Evolutionary conservation across 2,888 invertebrate genomes (phyloP).

Genomic region (Mythimna lalbum): DNA sequence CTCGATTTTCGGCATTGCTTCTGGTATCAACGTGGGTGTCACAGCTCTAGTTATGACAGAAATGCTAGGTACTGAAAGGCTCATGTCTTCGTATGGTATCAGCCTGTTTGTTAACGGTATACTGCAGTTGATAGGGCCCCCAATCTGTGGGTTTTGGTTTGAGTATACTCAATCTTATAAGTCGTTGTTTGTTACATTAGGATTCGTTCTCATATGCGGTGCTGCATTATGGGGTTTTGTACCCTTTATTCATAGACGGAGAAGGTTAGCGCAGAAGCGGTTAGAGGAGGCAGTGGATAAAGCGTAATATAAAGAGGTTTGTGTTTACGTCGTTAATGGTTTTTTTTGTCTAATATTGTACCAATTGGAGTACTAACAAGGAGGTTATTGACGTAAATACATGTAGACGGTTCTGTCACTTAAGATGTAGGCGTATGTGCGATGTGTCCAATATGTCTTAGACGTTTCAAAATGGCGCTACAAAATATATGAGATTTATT

Average conservation of each 20-base stretch:
- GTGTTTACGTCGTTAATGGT: constrained; percentile 21
- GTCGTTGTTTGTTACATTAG: constrained; percentile 94
- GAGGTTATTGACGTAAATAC: constrained; percentile 9
- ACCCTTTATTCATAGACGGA: constrained; percentile 92
- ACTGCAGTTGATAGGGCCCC: constrained; percentile 95
- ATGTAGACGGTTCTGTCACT: constrained; percentile 25
- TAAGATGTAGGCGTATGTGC: neutral
- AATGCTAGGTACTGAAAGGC: constrained; percentile 95
- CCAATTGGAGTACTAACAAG: neutral
- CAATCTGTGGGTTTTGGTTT: constrained; percentile 94
- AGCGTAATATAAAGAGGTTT: constrained; percentile 68
- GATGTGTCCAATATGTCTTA: constrained; percentile 29
- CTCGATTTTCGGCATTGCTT: constrained; percentile 95
- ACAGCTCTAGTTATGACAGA: constrained; percentile 97
- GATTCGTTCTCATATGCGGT: constrained; percentile 93
- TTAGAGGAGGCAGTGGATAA: constrained; percentile 61
- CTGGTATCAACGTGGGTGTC: constrained; percentile 96
- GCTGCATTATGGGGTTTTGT: constrained; percentile 94
- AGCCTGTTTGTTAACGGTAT: constrained; percentile 96
- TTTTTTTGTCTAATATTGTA: constrained; percentile 3
- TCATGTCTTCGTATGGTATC: constrained; percentile 96
- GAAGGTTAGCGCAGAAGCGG: constrained; percentile 68
- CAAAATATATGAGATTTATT: no score
- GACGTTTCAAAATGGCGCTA: neutral
- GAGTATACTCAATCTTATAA: constrained; percentile 92